These are phyloP conservation scores for Drosophila tripunctata DNA, from an alignment of 2,888 invertebrate species.

Conservation along the genomic window DNA sequence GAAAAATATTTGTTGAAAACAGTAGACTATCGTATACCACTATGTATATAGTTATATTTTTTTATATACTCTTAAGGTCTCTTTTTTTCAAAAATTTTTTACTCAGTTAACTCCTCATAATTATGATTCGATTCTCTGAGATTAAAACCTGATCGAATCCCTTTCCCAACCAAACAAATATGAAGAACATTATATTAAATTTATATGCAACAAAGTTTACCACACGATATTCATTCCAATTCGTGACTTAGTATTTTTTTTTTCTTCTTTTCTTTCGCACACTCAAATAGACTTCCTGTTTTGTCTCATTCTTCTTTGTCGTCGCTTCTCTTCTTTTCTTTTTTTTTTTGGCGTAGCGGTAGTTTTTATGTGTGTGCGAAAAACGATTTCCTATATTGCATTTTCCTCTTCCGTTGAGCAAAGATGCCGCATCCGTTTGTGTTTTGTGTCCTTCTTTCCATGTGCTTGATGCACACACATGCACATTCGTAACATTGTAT, in stretches of 20 bases:
- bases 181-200: conserved; percentile 3
- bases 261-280: conserved; percentile 6
- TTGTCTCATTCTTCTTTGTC: conserved; percentile 41
- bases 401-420: conserved; percentile 82
- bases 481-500: conserved; percentile 5
- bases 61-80: no score
- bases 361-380: conserved; percentile 60
- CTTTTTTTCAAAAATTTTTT: no score
- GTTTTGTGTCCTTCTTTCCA: conserved; percentile 15
- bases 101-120: no score
- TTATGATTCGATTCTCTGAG: no score
- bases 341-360: conserved; percentile 11
- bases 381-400: conserved; percentile 84
- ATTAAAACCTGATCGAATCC: no score
- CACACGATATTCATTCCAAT: conserved; percentile 26
- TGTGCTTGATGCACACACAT: conserved; percentile 47
- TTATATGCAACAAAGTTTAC: conserved; percentile 39
- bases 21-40: no score
- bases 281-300: conserved; percentile 76
- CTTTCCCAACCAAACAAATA: not conserved
- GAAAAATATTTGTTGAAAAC: no score
- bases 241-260: conserved; percentile 11
- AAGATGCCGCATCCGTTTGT: conserved; percentile 81
- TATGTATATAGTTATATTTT: no score
- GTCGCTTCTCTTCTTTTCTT: conserved; percentile 1